Conservation (phyloP, 1,140 invertebrate genomes). For the Listronotus bonariensis region DNA sequence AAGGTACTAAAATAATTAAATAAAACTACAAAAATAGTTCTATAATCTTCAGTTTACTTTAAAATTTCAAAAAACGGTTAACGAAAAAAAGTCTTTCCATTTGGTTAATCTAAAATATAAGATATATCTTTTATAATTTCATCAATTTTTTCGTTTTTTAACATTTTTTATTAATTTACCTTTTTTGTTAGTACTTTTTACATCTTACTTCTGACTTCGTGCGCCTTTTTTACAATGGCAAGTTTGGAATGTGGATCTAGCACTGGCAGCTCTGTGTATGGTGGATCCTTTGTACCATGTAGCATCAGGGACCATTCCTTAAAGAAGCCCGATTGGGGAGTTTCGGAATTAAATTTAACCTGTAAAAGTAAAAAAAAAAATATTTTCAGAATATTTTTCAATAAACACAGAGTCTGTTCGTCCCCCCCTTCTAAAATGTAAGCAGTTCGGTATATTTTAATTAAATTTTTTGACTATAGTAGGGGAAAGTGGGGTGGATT, state of each 20-base stretch:
- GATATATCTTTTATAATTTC: slow-evolving; percentile 3
- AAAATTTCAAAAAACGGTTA: background rate
- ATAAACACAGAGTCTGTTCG: too few species aligned
- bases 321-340: slow-evolving; percentile 79
- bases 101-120: too few species aligned
- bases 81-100: background rate
- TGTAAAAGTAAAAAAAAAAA: too few species aligned
- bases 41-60: background rate
- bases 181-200: slow-evolving; percentile 25
- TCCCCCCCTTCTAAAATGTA: too few species aligned
- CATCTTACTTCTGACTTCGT: slow-evolving; percentile 69
- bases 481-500: too few species aligned
- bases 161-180: background rate
- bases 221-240: slow-evolving; percentile 95
- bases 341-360: too few species aligned
- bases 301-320: slow-evolving; percentile 98
- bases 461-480: too few species aligned
- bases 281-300: slow-evolving; percentile 93
- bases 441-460: too few species aligned
- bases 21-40: background rate
- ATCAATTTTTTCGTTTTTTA: slow-evolving; percentile 4
- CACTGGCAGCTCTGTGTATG: slow-evolving; percentile 85
- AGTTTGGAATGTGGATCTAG: slow-evolving; percentile 91
- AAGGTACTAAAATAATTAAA: background rate
- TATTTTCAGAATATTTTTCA: too few species aligned